Evolutionary conservation across 1,140 invertebrate genomes (phyloP), one percentile per base, ranked within the genome.

Genomic region (Orchesella cincta): DNA sequence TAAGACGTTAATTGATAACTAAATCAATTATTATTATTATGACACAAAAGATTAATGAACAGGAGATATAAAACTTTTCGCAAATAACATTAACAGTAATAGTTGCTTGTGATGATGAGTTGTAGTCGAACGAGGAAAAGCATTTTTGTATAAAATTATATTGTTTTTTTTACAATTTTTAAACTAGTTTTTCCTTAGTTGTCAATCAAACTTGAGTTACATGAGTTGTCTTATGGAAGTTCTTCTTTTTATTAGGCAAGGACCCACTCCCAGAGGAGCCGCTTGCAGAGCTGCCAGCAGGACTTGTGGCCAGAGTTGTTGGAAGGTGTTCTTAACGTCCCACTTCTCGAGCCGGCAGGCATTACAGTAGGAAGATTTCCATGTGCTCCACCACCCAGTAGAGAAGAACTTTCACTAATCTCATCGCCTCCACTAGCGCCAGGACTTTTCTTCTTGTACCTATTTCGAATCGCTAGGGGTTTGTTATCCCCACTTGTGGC

Each of bases 181-280:
- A 46, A 46, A 46, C 39, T 46, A 46, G 20, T 20, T 46, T 46
- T 46, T 46, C 39, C 39, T 46, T 18, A 57, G 52, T 57, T 57
- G 3, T 57, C 14, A 26, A 46, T 73, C 39, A 81, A 35, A 81
- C 81, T 80, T 81, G 76, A 36, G 81, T 81, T 35, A 81, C 67
- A 70, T 81, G 78, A 14, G 81, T 81, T 20, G 81, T 80, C 39
- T 78, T 80, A 62, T 70, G 76, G 67, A 72, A 77, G 34, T 81
- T 79, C 29, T 77, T 79, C 71, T 71, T 31, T 28, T 36, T 31
- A 8, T 3, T 28, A 8, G 23, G 16, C 3, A 28, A 71, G 2
- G 52, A n/a, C 14, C 54, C 51, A n/a, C 52, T 57, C 3, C 52
- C 52, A 57, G 14, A 3, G 5, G 8, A 8, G 52, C 52, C 52